Conservation (phyloP, 2,113 vertebrate genomes). For the Phylloscopus whistleri region DNA sequence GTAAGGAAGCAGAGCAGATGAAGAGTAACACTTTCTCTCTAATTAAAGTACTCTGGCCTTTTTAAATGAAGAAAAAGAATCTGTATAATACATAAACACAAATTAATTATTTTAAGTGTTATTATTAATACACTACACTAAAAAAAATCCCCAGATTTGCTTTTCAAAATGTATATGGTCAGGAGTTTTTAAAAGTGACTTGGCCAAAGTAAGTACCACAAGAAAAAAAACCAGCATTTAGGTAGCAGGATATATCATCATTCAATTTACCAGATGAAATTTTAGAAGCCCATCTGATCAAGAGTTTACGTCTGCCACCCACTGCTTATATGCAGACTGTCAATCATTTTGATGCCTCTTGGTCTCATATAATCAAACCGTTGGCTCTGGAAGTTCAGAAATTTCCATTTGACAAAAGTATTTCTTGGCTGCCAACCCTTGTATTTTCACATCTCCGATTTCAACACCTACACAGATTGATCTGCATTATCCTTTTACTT, state of each 20-base stretch:
- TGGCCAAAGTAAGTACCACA: background rate
- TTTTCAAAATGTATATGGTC: background rate
- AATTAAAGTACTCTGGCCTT: background rate
- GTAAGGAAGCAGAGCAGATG: background rate
- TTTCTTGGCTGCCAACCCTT: background rate
- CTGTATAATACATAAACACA: background rate
- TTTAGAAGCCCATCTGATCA: background rate
- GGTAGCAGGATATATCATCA: background rate
- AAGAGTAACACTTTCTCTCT: background rate
- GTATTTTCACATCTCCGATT: slow-evolving; percentile 6
- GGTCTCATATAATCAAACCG: background rate
- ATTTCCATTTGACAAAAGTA: background rate
- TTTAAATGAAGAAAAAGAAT: background rate
- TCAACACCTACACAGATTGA: background rate
- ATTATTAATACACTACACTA: background rate
- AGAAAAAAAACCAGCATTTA: background rate
- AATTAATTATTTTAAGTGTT: background rate
- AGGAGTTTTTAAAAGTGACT: background rate
- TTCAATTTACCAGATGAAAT: background rate
- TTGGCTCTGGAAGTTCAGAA: background rate
- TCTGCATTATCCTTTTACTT: background rate
- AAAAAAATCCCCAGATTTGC: background rate
- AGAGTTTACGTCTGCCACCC: background rate
- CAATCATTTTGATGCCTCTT: background rate
- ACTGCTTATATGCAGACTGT: background rate